Percentiles rank a stretch among this genome's conserved stretches.
Conservation (phyloP, 2,888 invertebrate genomes). For the Yponomeuta malinellus region DNA sequence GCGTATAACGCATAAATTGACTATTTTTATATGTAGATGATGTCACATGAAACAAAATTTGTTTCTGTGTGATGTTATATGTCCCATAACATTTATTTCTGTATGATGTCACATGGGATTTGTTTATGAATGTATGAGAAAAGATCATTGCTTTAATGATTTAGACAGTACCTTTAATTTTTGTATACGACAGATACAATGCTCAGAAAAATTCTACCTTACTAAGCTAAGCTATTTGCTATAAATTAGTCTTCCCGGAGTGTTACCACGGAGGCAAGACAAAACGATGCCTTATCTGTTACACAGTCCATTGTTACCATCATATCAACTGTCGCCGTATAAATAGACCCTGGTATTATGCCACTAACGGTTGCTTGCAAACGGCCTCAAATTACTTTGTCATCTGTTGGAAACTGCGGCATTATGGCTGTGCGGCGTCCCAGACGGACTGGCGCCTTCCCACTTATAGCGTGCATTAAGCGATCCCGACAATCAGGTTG, state of each 20-base stretch:
- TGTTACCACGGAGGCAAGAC: background rate
- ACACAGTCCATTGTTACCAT: background rate
- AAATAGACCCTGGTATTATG: constrained; percentile 7
- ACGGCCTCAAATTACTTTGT: constrained; percentile 5
- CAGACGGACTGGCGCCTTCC: background rate
- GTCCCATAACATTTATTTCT: too few species aligned
- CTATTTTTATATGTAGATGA: too few species aligned
- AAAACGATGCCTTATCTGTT: background rate
- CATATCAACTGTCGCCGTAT: background rate
- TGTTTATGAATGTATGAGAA: too few species aligned
- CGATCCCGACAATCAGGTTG: background rate
- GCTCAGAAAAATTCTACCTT: too few species aligned
- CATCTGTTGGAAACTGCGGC: constrained; percentile 10
- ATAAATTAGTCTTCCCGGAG: background rate
- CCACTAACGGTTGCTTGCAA: constrained; percentile 2
- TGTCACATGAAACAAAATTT: too few species aligned
- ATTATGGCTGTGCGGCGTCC: background rate
- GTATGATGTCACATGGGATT: too few species aligned
- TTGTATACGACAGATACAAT: too few species aligned
- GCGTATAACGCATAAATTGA: too few species aligned
- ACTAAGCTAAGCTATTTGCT: background rate
- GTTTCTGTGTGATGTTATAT: too few species aligned
- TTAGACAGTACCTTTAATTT: too few species aligned
- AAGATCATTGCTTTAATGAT: too few species aligned
- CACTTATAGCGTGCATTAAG: background rate